Evolutionary conservation across 2,797 vertebrate genomes (phyloP), one percentile per base, ranked within the genome.

Genomic region (Enteromius trimaculatus): DNA sequence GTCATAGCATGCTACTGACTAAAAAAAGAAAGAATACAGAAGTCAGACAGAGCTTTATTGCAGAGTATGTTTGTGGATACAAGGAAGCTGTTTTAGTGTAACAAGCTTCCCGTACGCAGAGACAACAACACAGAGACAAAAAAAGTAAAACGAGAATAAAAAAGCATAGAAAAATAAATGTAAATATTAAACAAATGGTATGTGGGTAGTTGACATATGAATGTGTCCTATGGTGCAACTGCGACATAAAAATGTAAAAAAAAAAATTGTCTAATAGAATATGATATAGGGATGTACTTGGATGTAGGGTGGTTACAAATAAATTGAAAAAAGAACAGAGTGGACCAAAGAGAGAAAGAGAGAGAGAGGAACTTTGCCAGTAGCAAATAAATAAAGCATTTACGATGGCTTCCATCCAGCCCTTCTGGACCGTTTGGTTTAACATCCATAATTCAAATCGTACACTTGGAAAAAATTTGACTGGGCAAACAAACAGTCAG

Each of bases 391-490:
- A 90, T 85, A 87, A 79, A 84, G 87, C 76, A 87, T 88, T 85
- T 78, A 84, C 86, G 29, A 88, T 87, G 81, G 87, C 83, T 87
- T 83, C 42, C 89, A 80, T 77, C 60, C 90, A 89, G 83, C 76
- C 9, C 75, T 49, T 87, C 79, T 91, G 82, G 81, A 90, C 11
- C 14, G 83, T 17, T 80, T 89, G 87, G 86, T 87, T 87, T 84
- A 85, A 89, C 86, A 87, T 84, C 85, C 84, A 87, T 90, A 90
- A 92, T 91, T 92, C 87, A 90, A 85, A 86, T 84, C 88, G 87
- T 91, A 88, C 86, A 89, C 89, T 91, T 89, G 88, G 79, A 76
- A 90, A 88, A 87, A 88, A 83, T 79, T 86, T 89, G 51, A 79
- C 79, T 74, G 79, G 90, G 89, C 87, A 89, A 86, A 85, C 84